These are phyloP conservation scores for Limnephilus auricula DNA, from an alignment of 2,888 invertebrate genomes.

Conservation along the genomic window DNA sequence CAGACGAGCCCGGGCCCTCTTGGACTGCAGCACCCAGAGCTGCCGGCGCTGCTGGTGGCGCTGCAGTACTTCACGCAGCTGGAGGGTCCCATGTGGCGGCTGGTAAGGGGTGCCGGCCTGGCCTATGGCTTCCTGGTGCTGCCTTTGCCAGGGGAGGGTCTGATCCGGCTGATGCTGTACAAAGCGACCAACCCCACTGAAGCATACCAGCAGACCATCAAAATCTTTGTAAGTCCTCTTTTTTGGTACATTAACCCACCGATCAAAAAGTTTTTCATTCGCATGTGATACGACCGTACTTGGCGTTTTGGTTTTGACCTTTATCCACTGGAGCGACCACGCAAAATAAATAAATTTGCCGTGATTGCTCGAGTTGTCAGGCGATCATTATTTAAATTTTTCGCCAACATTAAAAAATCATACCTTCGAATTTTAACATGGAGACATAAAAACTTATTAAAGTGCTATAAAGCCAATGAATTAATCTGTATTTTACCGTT, in stretches of 20 bases:
- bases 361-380: too few species aligned
- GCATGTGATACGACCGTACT: too few species aligned
- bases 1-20: slow-evolving; percentile 83
- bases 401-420: too few species aligned
- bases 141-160: slow-evolving; percentile 82
- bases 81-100: slow-evolving; percentile 94
- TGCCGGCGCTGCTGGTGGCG: slow-evolving; percentile 87
- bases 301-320: too few species aligned
- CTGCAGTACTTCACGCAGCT: slow-evolving; percentile 92
- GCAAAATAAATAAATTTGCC: too few species aligned
- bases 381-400: too few species aligned
- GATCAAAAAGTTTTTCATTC: too few species aligned
- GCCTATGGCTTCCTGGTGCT: slow-evolving; percentile 87
- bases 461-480: too few species aligned
- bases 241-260: neutral
- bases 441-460: too few species aligned
- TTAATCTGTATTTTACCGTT: too few species aligned
- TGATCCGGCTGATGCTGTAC: slow-evolving; percentile 85
- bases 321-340: too few species aligned
- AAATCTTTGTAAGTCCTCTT: slow-evolving; percentile 80
- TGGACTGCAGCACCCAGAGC: slow-evolving; percentile 73
- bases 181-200: slow-evolving; percentile 87
- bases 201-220: slow-evolving; percentile 87
- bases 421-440: too few species aligned
- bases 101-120: slow-evolving; percentile 91